Base-by-base conservation (phyloP, 2,113 vertebrate genomes). In the Indicator maculatus region DNA sequence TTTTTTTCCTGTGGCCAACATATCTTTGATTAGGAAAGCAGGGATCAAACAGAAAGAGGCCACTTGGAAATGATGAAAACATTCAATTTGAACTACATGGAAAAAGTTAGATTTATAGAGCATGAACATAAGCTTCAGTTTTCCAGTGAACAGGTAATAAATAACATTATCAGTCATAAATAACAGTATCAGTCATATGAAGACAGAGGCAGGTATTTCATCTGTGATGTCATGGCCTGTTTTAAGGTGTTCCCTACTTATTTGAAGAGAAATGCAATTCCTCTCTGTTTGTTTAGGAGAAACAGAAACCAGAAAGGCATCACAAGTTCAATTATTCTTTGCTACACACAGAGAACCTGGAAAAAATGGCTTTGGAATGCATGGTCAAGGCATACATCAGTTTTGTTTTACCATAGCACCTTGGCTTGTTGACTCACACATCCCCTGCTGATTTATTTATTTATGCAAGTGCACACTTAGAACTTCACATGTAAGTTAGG, bases 301-400 rank as follows among this genome's bases (percentile, higher is more conserved):
- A 92, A 53, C 24, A 65, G 13, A 83, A 65, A 26, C 4, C 17
- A 58, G 27, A 75, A 93, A 70, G 9, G 17, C 18, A 71, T 9
- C 0, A 0, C 0, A 5, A 77, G 5, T 70, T 56, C 59, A 28
- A 30, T 60, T 82, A 28, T 63, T 59, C 19, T 74, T 20, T 38
- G 11, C 14, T 63, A 36, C 15, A 36, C 15, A 38, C 21, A 20
- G 26, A 72, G 31, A 90, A 45, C 9, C 9, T 66, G 45, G 36
- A 80, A 86, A 79, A 65, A 53, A 8, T 44, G 64, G 6, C 16
- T 71, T 80, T 86, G 53, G 30, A 70, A 81, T 36, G 19, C 19
- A 85, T 38, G 6, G 20, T 11, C 26, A 83, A 18, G 36, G 36
- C 15, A 73, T 21, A 14, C 7, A 60, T 83, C 50, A 6, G 5